phyloP scores from a whole-genome alignment of 2,113 vertebrate genomes.

The Petroica traversi region DNA sequence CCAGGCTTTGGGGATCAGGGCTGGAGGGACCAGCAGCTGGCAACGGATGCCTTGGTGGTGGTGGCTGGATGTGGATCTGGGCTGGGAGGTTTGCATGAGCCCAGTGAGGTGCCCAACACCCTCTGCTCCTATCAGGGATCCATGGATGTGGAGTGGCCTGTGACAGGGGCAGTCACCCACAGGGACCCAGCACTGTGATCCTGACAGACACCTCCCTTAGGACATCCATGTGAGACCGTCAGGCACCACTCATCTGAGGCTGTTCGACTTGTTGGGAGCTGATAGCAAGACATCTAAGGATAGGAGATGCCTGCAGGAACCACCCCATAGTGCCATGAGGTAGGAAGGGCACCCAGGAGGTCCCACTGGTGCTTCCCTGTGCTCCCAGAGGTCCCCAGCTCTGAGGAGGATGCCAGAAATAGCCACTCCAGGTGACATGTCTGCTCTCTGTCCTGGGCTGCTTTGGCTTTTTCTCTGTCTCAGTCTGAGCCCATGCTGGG shows the following conservation, averaged over 20 bases:
- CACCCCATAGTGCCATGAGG: neutral
- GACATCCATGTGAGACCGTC: neutral
- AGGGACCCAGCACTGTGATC: neutral
- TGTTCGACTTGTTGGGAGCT: neutral
- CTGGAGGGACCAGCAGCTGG: neutral
- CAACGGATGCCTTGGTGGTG: accelerated
- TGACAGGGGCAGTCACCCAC: accelerated
- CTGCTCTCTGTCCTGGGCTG: neutral
- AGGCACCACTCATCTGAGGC: neutral
- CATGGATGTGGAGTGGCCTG: accelerated
- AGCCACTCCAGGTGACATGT: accelerated
- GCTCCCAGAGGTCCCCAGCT: neutral
- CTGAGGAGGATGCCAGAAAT: neutral
- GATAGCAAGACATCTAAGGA: neutral
- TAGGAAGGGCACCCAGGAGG: neutral
- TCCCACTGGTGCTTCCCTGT: neutral
- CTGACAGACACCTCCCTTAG: neutral
- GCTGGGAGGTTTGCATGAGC: neutral
- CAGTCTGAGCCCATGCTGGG: neutral
- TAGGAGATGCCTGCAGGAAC: neutral
- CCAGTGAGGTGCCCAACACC: neutral
- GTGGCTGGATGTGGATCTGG: neutral
- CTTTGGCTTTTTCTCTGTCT: neutral
- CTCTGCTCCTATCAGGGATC: neutral
- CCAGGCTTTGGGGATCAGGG: neutral